Evolutionary conservation across 92 coral and sea anemone genomes (phyloP), one percentile per base, ranked within the genome.

Genomic region (Diadumene lineata): DNA sequence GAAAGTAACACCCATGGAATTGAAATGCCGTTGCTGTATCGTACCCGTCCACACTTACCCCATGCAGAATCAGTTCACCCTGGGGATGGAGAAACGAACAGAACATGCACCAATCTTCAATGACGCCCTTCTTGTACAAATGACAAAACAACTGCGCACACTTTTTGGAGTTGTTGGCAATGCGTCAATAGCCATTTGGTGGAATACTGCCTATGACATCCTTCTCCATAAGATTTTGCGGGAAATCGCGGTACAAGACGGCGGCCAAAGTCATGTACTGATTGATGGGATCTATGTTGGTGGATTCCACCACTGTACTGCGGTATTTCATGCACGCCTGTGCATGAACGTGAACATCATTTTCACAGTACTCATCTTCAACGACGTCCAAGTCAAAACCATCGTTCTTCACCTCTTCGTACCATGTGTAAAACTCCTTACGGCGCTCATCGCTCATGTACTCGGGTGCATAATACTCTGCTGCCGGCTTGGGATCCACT

Each of bases 1-100:
- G 68, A 18, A 62, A 77, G 0, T 65, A 34, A 51, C 82, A 77
- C 16, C 82, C 82, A n/a, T 66, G 60, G 50, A 64, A 77, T 22
- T 77, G 64, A 46, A 9, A 77, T 11, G 31, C 73, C 11, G 64
- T 66, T 15, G 22, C 31, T 34, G 70, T 72, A 11, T 72, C 82
- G 33, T 65, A 70, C 7, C 70, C 77, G 34, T 68, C 53, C 56
- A 66, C 63, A 3, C 23, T 15, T 46, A 60, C 66, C 3, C 77
- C 77, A 18, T 30, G 34, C 51, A 44, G 17, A 44, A 9, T 8
- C 10, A 17, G 10, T 17, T 44, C 51, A 8, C 51, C 51, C 17
- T 44, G 51, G 10, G 51, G 9, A 17, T 44, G 51, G 10, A 44
- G 51, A 9, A 44, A 9, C 9, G 51, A 44, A 8, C 51, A 8